These are phyloP conservation scores for Philaethria dido DNA, from an alignment of 2,888 invertebrate genomes.

Conservation along the genomic window DNA sequence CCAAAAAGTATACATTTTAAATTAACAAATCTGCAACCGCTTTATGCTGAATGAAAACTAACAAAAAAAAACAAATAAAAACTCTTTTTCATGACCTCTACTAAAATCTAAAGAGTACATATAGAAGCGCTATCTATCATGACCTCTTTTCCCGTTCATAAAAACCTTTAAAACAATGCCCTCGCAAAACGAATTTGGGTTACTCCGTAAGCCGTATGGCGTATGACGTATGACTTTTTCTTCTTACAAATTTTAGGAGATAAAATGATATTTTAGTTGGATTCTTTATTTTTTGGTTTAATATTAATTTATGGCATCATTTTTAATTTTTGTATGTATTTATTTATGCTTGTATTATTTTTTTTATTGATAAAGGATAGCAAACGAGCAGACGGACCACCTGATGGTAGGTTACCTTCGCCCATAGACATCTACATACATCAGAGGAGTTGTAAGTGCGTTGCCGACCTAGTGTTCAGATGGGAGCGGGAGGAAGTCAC, in stretches of 20 bases:
- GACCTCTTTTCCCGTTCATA: constrained; percentile 21
- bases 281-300: background rate
- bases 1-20: background rate
- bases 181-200: constrained; percentile 31
- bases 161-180: constrained; percentile 21
- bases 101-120: constrained; percentile 9
- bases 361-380: too few relatives aligned
- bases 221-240: constrained; percentile 6
- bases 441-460: too few relatives aligned
- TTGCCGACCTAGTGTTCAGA: too few relatives aligned
- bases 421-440: too few relatives aligned
- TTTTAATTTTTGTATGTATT: too few relatives aligned
- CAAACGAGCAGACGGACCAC: too few relatives aligned
- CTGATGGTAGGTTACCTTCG: too few relatives aligned
- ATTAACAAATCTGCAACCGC: background rate
- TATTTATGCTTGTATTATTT: too few relatives aligned
- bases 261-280: background rate
- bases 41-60: constrained; percentile 6
- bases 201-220: constrained; percentile 30
- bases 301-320: background rate
- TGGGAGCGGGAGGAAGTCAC: too few relatives aligned
- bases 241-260: constrained; percentile 16
- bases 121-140: constrained; percentile 15
- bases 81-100: background rate
- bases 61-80: background rate